phyloP scores from a whole-genome alignment of 2,888 invertebrate genomes.

The Tetanocera ferruginea region DNA sequence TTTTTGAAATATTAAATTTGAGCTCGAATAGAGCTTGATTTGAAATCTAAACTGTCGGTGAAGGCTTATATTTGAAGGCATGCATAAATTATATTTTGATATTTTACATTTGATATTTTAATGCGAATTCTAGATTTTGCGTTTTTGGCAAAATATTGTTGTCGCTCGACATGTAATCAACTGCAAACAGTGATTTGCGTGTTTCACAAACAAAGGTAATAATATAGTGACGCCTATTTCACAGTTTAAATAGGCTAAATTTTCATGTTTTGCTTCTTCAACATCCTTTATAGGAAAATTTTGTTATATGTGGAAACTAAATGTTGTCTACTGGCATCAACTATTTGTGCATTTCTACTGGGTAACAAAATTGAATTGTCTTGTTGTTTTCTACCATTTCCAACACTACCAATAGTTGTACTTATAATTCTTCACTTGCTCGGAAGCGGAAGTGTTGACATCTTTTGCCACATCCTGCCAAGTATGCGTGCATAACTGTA shows the following conservation, averaged over 20 bases:
- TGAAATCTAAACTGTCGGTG: no score
- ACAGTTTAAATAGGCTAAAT: no score
- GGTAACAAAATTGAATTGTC: neutral
- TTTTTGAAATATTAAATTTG: no score
- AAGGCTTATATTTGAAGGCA: no score
- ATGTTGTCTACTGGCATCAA: neutral
- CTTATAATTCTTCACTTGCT: neutral
- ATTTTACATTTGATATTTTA: no score
- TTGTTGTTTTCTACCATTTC: neutral
- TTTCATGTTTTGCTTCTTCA: no score
- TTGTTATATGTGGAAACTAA: neutral
- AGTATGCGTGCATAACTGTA: neutral
- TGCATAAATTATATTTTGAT: no score
- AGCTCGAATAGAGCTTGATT: no score
- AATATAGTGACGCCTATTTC: constrained; percentile 44
- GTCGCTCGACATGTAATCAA: no score
- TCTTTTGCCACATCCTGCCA: neutral
- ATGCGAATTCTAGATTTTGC: no score
- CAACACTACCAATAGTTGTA: neutral
- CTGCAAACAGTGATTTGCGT: no score
- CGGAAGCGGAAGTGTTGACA: neutral
- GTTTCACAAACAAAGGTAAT: constrained; percentile 75
- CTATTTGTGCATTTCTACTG: neutral
- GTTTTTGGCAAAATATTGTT: no score
- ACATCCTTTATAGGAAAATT: neutral